Evolutionary conservation across 2,113 vertebrate species (phyloP).

Genomic region (Hirundichthys speculiger): DNA sequence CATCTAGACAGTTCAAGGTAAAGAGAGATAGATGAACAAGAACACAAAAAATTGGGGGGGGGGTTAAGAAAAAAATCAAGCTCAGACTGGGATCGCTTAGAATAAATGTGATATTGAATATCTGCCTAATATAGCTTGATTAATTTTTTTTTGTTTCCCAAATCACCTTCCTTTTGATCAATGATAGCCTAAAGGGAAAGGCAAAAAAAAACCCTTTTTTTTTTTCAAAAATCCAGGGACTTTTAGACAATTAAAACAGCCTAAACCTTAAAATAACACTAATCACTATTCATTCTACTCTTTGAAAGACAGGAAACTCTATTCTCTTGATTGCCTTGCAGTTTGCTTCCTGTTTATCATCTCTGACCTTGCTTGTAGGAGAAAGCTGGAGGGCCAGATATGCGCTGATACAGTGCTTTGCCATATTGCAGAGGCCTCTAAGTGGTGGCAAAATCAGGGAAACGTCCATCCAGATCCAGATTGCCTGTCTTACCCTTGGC

Average conservation of each 20-base stretch:
- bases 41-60: no score
- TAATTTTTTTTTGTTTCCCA: no score
- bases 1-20: constrained; percentile 60
- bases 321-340: constrained; percentile 52
- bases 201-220: no score
- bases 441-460: constrained; percentile 58
- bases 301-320: constrained; percentile 8
- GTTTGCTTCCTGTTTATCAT: constrained; percentile 59
- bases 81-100: no score
- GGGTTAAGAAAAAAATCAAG: no score
- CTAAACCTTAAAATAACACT: neutral
- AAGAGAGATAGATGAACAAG: constrained; percentile 3
- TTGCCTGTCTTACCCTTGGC: constrained; percentile 46
- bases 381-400: constrained; percentile 68
- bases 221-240: no score
- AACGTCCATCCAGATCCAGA: constrained; percentile 45
- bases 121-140: no score
- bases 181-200: no score
- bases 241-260: neutral
- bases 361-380: constrained; percentile 73
- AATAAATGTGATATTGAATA: no score
- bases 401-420: constrained; percentile 73
- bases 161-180: no score
- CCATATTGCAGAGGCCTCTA: constrained; percentile 72
- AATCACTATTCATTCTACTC: neutral